These are phyloP conservation scores for Aegithalos caudatus DNA, from an alignment of 2,113 vertebrate species.

Conservation along the genomic window DNA sequence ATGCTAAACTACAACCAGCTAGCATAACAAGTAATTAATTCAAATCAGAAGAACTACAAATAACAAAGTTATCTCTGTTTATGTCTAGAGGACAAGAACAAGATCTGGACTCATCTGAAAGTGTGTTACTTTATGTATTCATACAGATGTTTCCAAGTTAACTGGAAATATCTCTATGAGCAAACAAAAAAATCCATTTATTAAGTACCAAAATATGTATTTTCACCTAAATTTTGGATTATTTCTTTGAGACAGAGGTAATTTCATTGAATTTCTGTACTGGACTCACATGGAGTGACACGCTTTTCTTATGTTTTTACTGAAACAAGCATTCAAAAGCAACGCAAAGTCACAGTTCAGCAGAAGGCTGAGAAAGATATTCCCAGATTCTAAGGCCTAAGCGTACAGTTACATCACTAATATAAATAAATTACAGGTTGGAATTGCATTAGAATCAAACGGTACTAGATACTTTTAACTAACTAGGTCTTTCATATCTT, in stretches of 20 bases:
- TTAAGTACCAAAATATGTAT: rapidly evolving
- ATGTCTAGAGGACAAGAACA: not conserved
- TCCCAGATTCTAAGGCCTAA: not conserved
- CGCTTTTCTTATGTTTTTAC: not conserved
- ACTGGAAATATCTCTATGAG: not conserved
- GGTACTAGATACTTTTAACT: not conserved
- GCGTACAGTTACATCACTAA: not conserved
- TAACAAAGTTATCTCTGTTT: not conserved
- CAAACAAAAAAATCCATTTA: not conserved
- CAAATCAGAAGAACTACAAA: not conserved
- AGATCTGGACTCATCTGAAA: not conserved
- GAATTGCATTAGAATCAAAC: not conserved
- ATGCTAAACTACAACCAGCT: not conserved
- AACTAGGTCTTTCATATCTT: not conserved
- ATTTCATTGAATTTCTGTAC: not conserved
- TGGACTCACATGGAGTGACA: too few species aligned
- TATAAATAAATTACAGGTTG: not conserved
- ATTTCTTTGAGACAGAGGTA: not conserved
- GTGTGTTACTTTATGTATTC: not conserved
- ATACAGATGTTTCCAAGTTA: not conserved
- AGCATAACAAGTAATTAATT: not conserved
- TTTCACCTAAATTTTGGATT: not conserved
- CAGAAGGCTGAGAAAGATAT: not conserved
- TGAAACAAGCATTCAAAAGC: not conserved
- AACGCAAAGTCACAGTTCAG: not conserved